phyloP scores from a whole-genome alignment of 37 sponge, comb jelly and placozoan species.

The Theonella swinhoei region DNA sequence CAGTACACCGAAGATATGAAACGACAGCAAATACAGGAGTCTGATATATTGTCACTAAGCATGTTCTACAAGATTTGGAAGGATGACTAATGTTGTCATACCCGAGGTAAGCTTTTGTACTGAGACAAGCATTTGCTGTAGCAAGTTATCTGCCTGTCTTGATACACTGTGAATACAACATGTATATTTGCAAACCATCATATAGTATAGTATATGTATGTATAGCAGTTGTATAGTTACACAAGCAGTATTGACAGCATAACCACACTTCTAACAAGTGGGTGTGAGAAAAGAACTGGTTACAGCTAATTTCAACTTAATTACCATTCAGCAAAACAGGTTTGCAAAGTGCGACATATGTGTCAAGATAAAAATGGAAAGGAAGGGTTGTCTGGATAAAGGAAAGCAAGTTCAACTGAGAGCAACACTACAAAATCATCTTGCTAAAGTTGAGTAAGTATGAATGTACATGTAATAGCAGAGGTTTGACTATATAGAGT shows the following conservation, averaged over 20 bases:
- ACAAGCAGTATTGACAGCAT: neutral
- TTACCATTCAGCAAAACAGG: conserved; percentile 19
- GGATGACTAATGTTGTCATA: conserved; percentile 5
- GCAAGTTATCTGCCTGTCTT: too few relatives aligned
- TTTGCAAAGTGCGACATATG: conserved; percentile 57
- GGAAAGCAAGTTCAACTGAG: neutral
- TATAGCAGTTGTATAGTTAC: neutral
- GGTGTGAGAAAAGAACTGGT: too few relatives aligned
- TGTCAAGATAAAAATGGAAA: conserved; percentile 16
- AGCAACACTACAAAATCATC: neutral
- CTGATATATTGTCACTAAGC: conserved; percentile 4
- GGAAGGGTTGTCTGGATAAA: neutral
- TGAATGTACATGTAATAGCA: too few relatives aligned
- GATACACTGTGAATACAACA: too few relatives aligned
- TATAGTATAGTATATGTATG: too few relatives aligned
- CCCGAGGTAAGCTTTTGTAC: neutral
- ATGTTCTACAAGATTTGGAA: conserved; percentile 14
- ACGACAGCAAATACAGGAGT: neutral
- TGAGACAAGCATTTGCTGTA: neutral
- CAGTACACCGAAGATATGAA: neutral
- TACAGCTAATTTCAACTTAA: neutral
- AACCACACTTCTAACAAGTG: neutral
- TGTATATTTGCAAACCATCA: too few relatives aligned
- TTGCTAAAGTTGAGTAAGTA: neutral
- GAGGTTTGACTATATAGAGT: too few relatives aligned